Evolutionary conservation across 2,888 invertebrate genomes (phyloP), one percentile per base, ranked within the genome.

Genomic region (Tachina grossa): DNA sequence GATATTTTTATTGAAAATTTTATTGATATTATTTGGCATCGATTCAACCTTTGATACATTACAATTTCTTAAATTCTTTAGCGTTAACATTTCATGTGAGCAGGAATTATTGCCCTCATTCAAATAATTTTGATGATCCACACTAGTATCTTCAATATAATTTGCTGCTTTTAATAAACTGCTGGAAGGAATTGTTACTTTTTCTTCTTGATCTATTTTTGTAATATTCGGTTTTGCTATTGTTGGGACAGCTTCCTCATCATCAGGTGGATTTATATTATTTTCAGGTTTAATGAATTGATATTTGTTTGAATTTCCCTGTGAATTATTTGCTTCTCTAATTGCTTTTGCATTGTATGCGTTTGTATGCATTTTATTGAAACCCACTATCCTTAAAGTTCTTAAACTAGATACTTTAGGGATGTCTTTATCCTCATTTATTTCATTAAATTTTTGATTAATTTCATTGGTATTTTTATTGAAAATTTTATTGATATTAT

Each of bases 331-430:
- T 45, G 9, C 10, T 53, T 22, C 22, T 9, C 16, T 16, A 51
- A 41, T 11, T 43, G 9, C 1, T 39, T n/a, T 11, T 1, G 39
- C n/a, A 51, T 66, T 22, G 22, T 22, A 22, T 22, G 22, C 22
- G 2, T 22, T 22, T 22, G 22, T 22, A 22, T 22, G 22, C 22
- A 22, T 22, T 22, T 22, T 22, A 39, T 47, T 76, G 39, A 59
- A 16, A 47, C 59, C 31, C 10, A 65, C 43, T 8, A 71, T 11
- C 9, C 59, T 74, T 9, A 69, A 16, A 39, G 45, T 22, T 5
- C 19, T 61, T 41, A 76, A 39, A 6, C 22, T n/a, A 11, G 55
- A 71, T 13, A 41, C 39, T 43, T 78, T 68, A 5, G 47, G 13
- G 39, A 39, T 9, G n/a, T 63, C 63, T 11, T 63, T 53, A 45